These are phyloP conservation scores for Lagopus leucura DNA, from an alignment of 2,113 vertebrate genomes.

Conservation along the genomic window DNA sequence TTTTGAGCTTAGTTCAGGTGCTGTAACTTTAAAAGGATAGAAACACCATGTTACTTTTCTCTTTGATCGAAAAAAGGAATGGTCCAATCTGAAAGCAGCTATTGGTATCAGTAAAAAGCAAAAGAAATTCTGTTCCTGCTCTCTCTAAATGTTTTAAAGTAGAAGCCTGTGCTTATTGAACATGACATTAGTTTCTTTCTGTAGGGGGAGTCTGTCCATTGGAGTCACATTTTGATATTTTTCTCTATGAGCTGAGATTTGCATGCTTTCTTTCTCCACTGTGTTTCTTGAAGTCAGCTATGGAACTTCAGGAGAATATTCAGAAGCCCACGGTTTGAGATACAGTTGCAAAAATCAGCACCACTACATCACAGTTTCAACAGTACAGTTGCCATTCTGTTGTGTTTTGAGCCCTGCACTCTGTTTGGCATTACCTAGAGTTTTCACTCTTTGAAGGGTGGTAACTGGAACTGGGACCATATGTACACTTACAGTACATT, in stretches of 20 bases:
- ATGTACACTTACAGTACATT: background rate
- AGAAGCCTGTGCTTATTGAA: background rate
- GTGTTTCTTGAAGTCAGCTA: background rate
- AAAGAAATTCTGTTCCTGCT: background rate
- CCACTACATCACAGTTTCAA: background rate
- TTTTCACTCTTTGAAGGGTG: background rate
- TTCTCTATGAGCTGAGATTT: background rate
- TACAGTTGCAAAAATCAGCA: background rate
- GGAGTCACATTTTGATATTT: background rate
- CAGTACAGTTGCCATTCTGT: background rate
- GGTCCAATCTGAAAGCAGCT: background rate
- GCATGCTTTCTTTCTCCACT: background rate
- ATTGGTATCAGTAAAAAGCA: background rate
- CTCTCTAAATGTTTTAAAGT: background rate
- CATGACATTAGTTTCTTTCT: background rate
- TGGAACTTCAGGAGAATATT: background rate
- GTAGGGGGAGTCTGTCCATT: rapidly evolving
- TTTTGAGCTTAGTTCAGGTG: background rate
- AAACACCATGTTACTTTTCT: background rate
- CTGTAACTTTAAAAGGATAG: background rate
- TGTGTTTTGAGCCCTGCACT: background rate
- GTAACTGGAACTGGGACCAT: background rate
- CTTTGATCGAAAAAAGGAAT: background rate
- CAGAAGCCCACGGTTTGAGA: background rate
- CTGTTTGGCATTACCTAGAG: background rate